Evolutionary conservation across 2,113 vertebrate species (phyloP).

Genomic region (Chitala chitala): DNA sequence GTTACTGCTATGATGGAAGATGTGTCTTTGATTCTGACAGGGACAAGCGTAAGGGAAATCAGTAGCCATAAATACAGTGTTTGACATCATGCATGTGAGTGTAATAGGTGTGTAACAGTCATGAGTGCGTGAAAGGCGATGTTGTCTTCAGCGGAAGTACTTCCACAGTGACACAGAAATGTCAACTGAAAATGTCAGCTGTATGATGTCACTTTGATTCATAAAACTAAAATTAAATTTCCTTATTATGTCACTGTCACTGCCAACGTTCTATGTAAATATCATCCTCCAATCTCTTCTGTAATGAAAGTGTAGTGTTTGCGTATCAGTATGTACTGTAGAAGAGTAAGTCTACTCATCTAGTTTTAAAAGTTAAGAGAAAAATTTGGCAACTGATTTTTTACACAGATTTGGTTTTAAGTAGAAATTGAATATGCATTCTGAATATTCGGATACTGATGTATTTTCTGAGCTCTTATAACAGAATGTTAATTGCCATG

Average conservation of each 20-base stretch:
- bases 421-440: too few species aligned
- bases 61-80: background rate
- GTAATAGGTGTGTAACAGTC: background rate
- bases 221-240: constrained; percentile 5
- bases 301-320: background rate
- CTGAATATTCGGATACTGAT: too few species aligned
- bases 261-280: background rate
- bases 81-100: too few species aligned
- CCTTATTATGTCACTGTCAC: background rate
- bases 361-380: too few species aligned
- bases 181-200: background rate
- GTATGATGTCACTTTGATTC: constrained; percentile 8
- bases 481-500: too few species aligned
- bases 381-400: too few species aligned
- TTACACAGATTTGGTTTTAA: too few species aligned
- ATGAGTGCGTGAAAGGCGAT: background rate
- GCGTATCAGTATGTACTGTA: too few species aligned
- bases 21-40: background rate
- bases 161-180: background rate
- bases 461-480: too few species aligned
- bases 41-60: background rate
- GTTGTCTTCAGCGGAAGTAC: background rate
- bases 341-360: too few species aligned
- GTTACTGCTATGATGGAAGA: background rate
- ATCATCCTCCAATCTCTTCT: background rate